A percentile compares a stretch with the other conserved stretches of the same genome.
Conservation (phyloP, 2,797 vertebrate genomes). For the Atherinosoma microstoma region DNA sequence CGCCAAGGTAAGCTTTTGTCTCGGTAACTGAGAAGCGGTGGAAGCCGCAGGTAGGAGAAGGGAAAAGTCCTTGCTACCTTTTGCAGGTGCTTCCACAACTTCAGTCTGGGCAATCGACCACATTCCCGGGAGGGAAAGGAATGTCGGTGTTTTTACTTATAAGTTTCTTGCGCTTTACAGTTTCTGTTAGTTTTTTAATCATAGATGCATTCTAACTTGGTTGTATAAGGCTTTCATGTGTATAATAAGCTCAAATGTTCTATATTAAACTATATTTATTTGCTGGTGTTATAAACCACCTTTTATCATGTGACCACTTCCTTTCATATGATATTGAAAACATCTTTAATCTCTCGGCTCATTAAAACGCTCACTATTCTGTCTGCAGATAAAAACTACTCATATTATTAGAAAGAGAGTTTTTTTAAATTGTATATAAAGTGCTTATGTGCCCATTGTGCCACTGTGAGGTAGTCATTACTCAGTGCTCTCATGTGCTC, state of each 20-base stretch:
- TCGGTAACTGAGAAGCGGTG: not conserved
- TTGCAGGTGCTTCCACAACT: conserved; percentile 62
- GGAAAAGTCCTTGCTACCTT: conserved; percentile 9
- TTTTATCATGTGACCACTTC: not conserved
- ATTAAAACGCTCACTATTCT: not conserved
- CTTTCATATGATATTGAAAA: no score
- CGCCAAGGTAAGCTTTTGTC: conserved; percentile 71
- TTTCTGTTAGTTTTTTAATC: not conserved
- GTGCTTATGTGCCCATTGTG: conserved; percentile 34
- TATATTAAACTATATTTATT: no score
- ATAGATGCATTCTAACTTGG: not conserved
- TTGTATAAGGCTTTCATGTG: not conserved
- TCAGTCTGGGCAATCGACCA: conserved; percentile 27
- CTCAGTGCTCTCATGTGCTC: conserved; percentile 49
- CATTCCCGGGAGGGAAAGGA: not conserved
- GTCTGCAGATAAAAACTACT: not conserved
- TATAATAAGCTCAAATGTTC: no score
- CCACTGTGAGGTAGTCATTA: conserved; percentile 38
- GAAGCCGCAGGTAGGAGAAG: conserved; percentile 26
- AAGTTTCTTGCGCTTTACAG: conserved; percentile 22
- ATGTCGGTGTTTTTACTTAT: not conserved
- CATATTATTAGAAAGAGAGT: conserved; percentile 31
- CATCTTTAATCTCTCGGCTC: not conserved
- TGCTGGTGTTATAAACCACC: not conserved
- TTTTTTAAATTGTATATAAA: conserved; percentile 8